These are phyloP conservation scores for Hipposideros larvatus DNA, from an alignment of 2,797 vertebrate species.

Conservation along the genomic window DNA sequence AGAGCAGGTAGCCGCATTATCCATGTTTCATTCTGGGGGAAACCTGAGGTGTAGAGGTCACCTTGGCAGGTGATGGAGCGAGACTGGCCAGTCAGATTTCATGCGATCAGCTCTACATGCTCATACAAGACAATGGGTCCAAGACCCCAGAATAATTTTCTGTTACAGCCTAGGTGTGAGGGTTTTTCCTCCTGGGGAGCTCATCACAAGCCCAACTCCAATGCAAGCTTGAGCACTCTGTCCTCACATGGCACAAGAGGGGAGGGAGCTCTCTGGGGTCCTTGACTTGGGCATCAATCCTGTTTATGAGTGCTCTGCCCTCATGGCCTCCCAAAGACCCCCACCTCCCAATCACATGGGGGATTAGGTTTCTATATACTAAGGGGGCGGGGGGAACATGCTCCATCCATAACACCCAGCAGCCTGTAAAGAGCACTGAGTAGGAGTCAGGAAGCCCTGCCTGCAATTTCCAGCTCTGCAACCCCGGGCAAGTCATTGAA, in stretches of 20 bases:
- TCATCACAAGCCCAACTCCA: conserved; percentile 1
- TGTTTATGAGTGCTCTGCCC: not conserved
- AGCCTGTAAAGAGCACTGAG: not conserved
- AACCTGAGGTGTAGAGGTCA: conserved; percentile 1
- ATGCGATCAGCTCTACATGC: not conserved
- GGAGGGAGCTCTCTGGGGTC: not conserved
- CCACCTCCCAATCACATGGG: not conserved
- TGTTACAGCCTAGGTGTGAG: not conserved
- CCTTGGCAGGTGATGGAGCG: not conserved
- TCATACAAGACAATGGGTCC: not conserved
- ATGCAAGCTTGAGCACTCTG: not conserved
- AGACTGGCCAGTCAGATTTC: not conserved
- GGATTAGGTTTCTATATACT: not conserved
- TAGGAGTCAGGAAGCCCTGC: not conserved
- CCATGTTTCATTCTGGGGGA: not conserved
- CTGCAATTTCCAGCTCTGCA: not conserved
- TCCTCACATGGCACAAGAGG: not conserved
- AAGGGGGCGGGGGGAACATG: not conserved
- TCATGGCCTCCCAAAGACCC: not conserved
- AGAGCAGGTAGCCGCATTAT: not conserved
- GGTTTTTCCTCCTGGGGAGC: not conserved
- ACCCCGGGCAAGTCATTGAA: not conserved
- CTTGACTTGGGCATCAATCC: not conserved
- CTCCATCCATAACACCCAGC: not conserved
- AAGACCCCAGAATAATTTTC: not conserved